A percentile compares a stretch with the other conserved stretches of the same genome.
These are phyloP conservation scores for Anabacerthia variegaticeps DNA, from an alignment of 2,797 vertebrate species.

Conservation along the genomic window DNA sequence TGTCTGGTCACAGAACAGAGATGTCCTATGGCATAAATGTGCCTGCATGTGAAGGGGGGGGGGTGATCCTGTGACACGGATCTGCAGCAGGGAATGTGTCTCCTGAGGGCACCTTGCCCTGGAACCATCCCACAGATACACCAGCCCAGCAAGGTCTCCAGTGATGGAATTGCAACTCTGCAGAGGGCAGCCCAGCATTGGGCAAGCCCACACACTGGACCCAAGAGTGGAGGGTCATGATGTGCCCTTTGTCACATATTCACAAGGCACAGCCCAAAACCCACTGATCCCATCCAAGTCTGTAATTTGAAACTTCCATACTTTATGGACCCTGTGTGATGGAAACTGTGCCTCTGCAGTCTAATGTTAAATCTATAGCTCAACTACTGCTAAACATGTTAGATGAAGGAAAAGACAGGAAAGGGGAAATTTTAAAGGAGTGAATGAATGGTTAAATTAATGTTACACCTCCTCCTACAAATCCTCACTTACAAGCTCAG, in stretches of 20 bases:
- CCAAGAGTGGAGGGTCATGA: not conserved
- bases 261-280: not conserved
- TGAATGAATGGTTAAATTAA: constrained; percentile 45
- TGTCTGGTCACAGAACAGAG: not conserved
- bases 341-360: not conserved
- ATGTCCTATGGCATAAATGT: not conserved
- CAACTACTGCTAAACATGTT: not conserved
- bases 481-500: constrained; percentile 5
- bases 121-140: not conserved
- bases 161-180: not conserved
- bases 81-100: not conserved
- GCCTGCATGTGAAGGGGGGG: not conserved
- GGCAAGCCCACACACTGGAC: not conserved
- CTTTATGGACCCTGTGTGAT: accelerated
- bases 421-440: not conserved
- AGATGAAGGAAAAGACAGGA: not conserved
- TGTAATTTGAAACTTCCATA: not conserved
- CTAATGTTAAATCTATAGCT: not conserved
- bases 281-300: not conserved
- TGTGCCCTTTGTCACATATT: not conserved
- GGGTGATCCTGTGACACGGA: not conserved
- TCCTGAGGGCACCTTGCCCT: not conserved
- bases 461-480: constrained; percentile 7
- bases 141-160: not conserved
- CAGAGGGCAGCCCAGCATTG: not conserved